Evolutionary conservation across 1,140 invertebrate genomes (phyloP), one percentile per base, ranked within the genome.

Genomic region (Drosophila teissieri): DNA sequence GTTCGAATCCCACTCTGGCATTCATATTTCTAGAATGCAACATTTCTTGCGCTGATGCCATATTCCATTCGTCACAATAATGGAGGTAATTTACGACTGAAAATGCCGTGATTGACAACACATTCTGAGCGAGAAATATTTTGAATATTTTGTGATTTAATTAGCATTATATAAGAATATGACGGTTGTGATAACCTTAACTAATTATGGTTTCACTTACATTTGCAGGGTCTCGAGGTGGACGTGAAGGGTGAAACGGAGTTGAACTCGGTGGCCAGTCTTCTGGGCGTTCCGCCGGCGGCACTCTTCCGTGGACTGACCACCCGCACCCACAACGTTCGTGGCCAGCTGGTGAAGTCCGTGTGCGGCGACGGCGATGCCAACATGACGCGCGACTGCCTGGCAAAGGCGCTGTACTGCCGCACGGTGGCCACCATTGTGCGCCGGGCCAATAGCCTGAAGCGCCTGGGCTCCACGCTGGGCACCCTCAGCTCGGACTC

Each of bases 361-460:
- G 94, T 96, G 57, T 97, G 96, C 85, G 96, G 97, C 91, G 95
- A 96, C 27, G 96, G 96, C 78, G 95, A 96, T 95, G 96, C 96
- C 10, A 96, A 97, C 78, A 95, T 96, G 93, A 97, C 96, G 10
- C 93, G 97, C 76, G 97, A 98, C 93, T 96, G 96, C 48, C 93
- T 98, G 44, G 97, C 97, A 2, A 98, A 98, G 93, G 97, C 98
- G 10, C 93, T 99, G 11, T 99, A 98, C 92, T 98, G 97, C 90
- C 95, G 98, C 52, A 98, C 97, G 1, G 97, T 99, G n/a, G 97
- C 97, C 5, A 98, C 97, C 5, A 98, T 99, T 78, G 97, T 98
- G 6, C 93, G 97, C 27, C 93, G 97, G 80, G 97, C 98, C 17
- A 99, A 99, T 91, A 98, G 97, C 85, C 93, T 98, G 11, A 98